Conservation (phyloP, 1,140 invertebrate genomes). For the Forficula auricularia region DNA sequence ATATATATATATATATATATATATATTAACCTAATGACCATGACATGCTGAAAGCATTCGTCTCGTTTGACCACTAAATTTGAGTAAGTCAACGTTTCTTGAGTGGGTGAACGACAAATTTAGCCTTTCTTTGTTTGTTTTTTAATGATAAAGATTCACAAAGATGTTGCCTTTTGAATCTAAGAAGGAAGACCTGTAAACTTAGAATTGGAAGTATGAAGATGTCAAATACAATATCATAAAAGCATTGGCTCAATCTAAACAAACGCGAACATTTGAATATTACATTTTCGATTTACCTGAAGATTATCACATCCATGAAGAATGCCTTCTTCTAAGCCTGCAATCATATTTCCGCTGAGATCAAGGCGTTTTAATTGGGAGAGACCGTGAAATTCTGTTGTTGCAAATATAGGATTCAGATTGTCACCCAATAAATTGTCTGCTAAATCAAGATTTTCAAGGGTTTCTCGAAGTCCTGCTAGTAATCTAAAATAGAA, state of each 20-base stretch:
- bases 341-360: constrained; percentile 55
- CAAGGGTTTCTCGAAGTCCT: constrained; percentile 42
- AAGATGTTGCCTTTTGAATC: no score
- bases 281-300: constrained; percentile 34
- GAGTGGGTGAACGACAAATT: no score
- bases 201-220: background rate
- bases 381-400: constrained; percentile 57
- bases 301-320: constrained; percentile 58
- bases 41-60: no score
- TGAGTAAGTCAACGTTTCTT: no score
- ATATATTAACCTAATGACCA: no score
- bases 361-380: constrained; percentile 57
- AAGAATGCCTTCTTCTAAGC: constrained; percentile 66
- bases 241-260: background rate
- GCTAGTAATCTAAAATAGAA: constrained; percentile 31
- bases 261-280: background rate
- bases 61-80: no score
- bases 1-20: no score
- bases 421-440: constrained; percentile 74
- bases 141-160: no score
- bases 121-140: no score
- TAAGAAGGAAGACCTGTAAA: no score
- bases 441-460: constrained; percentile 51
- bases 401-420: constrained; percentile 74
- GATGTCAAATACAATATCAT: background rate